Conservation (phyloP, 2,888 invertebrate species). For the Oegoconia quadripuncta region DNA sequence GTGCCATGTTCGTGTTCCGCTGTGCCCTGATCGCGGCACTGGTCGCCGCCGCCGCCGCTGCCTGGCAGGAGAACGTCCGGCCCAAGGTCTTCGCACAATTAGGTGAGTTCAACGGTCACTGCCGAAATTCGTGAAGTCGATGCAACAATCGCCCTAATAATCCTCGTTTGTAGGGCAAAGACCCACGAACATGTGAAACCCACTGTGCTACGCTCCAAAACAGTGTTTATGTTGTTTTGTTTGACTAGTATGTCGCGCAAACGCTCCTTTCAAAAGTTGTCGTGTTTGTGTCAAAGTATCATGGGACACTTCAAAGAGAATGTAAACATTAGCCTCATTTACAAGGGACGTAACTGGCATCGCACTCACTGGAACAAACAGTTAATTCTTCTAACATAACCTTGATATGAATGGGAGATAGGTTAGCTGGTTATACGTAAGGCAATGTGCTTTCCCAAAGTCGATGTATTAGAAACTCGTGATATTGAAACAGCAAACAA, state of each 20-base stretch:
- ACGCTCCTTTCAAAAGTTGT: slow-evolving; percentile 58
- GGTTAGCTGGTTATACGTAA: background rate
- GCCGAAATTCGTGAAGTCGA: slow-evolving; percentile 48
- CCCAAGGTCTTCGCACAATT: slow-evolving; percentile 95
- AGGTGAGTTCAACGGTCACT: slow-evolving; percentile 82
- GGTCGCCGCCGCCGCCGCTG: slow-evolving; percentile 78
- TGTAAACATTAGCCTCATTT: slow-evolving; percentile 24
- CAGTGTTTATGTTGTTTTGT: slow-evolving; percentile 69
- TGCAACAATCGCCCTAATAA: slow-evolving; percentile 57
- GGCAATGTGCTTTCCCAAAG: background rate
- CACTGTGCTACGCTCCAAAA: slow-evolving; percentile 32
- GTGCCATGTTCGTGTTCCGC: slow-evolving; percentile 75
- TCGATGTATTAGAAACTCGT: background rate
- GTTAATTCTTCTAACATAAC: slow-evolving; percentile 6
- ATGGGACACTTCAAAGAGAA: slow-evolving; percentile 25
- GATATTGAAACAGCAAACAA: slow-evolving; percentile 1
- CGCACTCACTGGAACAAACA: no score
- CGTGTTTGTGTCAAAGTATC: slow-evolving; percentile 57
- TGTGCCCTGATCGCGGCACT: slow-evolving; percentile 74
- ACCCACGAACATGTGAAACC: slow-evolving; percentile 41
- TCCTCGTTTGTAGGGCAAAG: slow-evolving; percentile 36
- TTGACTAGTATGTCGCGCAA: slow-evolving; percentile 64
- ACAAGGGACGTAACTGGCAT: no score
- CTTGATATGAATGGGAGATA: background rate
- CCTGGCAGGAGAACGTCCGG: slow-evolving; percentile 95